Conservation (phyloP, 2,113 vertebrate genomes). For the Corynorhinus townsendii region DNA sequence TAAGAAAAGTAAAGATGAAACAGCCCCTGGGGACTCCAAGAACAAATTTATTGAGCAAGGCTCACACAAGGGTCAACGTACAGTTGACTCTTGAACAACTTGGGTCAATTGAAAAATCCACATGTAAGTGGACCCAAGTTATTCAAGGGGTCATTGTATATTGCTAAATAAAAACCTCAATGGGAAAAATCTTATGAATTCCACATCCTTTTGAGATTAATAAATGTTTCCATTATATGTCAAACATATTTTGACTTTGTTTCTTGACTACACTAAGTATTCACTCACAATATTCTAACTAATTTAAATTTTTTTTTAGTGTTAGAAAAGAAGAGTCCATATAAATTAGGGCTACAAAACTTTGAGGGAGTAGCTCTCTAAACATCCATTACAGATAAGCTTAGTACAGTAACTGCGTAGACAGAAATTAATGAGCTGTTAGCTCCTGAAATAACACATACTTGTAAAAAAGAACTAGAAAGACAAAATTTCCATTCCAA, state of each 20-base stretch:
- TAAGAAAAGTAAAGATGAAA: conserved; percentile 20
- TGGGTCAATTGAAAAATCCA: not conserved
- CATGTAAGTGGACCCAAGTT: not conserved
- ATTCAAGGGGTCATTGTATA: not conserved
- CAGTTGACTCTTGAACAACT: not conserved
- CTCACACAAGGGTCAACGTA: not conserved
- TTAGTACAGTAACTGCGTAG: not conserved
- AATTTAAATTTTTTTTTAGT: not conserved
- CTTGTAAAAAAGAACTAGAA: conserved; percentile 33
- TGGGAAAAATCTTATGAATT: not conserved
- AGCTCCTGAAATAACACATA: conserved; percentile 11
- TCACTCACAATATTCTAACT: not conserved
- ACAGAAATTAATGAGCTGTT: not conserved
- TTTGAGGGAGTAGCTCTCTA: not conserved
- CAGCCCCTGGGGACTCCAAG: not conserved
- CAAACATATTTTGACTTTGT: not conserved
- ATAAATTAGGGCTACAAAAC: not conserved
- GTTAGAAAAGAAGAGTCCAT: not conserved
- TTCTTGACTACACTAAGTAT: not conserved
- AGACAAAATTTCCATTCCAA: conserved; percentile 26
- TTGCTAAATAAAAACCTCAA: not conserved
- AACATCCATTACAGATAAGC: not conserved
- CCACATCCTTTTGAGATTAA: not conserved
- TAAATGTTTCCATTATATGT: not conserved
- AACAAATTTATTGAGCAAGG: not conserved